Conservation (phyloP, 2,113 vertebrate genomes). For the Brachyhypopomus occidentalis region DNA sequence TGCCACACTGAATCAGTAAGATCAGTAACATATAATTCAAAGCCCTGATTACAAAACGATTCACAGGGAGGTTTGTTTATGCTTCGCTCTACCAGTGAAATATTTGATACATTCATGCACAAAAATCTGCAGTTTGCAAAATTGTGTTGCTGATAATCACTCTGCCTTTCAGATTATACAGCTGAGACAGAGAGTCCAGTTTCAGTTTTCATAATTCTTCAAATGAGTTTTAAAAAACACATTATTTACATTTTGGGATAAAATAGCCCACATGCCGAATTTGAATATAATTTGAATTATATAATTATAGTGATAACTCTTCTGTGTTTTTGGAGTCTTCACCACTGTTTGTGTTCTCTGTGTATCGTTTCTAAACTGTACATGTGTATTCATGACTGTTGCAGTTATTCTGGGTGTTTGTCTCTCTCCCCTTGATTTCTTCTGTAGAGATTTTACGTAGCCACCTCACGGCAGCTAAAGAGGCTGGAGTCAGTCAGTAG, state of each 20-base stretch:
- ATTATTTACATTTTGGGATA: too few species aligned
- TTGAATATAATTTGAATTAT: too few species aligned
- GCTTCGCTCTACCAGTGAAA: background rate
- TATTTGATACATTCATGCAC: background rate
- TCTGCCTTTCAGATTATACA: too few species aligned
- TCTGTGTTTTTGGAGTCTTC: constrained; percentile 24
- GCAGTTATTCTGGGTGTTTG: constrained; percentile 43
- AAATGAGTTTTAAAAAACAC: too few species aligned
- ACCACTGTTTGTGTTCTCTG: background rate
- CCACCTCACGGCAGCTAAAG: constrained; percentile 94
- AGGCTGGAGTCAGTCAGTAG: constrained; percentile 93
- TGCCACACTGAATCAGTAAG: background rate
- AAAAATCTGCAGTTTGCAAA: background rate
- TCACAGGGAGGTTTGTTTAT: background rate
- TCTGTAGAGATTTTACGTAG: constrained; percentile 91
- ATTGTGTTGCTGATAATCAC: background rate
- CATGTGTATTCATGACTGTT: background rate
- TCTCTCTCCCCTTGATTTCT: constrained; percentile 49
- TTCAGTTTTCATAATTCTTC: too few species aligned
- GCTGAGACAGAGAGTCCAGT: too few species aligned
- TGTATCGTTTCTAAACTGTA: constrained; percentile 20
- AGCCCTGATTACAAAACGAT: background rate
- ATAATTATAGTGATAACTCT: too few species aligned
- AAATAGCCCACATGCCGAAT: too few species aligned
- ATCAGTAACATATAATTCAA: background rate